These are phyloP conservation scores for Meandrusa payeni DNA, from an alignment of 2,888 invertebrate species.

Conservation along the genomic window DNA sequence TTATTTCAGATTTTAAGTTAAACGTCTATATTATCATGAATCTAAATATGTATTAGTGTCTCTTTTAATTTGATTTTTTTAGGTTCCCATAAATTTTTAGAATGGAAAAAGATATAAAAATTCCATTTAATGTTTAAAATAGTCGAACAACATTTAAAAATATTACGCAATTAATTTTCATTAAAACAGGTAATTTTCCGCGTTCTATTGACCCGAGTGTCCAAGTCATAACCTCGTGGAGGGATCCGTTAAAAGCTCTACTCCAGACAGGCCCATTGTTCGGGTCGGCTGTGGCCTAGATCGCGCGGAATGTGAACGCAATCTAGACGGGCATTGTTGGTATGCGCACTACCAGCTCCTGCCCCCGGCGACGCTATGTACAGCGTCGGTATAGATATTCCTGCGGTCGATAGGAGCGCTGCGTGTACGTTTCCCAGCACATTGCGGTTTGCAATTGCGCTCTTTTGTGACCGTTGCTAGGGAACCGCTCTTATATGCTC, in stretches of 20 bases:
- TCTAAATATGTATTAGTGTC: no score
- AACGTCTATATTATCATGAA: no score
- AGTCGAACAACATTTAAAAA: neutral
- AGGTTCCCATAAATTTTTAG: no score
- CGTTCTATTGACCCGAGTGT: slow-evolving; percentile 68
- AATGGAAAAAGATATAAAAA: no score
- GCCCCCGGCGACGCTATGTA: slow-evolving; percentile 29
- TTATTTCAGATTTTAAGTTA: no score
- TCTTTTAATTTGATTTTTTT: no score
- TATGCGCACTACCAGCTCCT: slow-evolving; percentile 47
- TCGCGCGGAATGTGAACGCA: slow-evolving; percentile 70
- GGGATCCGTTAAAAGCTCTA: slow-evolving; percentile 54
- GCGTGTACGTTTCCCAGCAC: slow-evolving; percentile 13
- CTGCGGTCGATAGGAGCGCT: slow-evolving; percentile 29
- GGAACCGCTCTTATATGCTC: slow-evolving; percentile 8
- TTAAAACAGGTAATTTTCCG: slow-evolving; percentile 51
- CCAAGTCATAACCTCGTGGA: slow-evolving; percentile 58
- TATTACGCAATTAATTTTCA: slow-evolving; percentile 24
- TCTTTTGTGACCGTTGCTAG: slow-evolving; percentile 15
- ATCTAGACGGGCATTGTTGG: slow-evolving; percentile 67
- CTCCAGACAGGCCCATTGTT: slow-evolving; percentile 64
- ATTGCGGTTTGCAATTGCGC: slow-evolving; percentile 18
- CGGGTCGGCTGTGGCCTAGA: slow-evolving; percentile 56
- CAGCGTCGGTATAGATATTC: slow-evolving; percentile 25
- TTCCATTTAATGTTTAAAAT: no score